A percentile compares a stretch with the other conserved stretches of the same genome.
phyloP scores from a whole-genome alignment of 2,113 vertebrate genomes.

The Osmerus eperlanus region DNA sequence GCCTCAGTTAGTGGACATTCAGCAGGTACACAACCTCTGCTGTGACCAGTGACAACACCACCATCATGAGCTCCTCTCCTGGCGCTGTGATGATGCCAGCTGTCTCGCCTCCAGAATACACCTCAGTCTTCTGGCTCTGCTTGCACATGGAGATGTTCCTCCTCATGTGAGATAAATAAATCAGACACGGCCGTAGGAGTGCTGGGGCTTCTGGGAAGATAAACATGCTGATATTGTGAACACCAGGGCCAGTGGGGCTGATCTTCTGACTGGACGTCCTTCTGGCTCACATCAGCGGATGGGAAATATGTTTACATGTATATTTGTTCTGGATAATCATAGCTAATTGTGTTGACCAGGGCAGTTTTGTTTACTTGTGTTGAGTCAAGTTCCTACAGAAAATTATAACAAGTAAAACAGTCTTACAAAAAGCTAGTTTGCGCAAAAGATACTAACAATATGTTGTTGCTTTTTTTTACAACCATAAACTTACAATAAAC shows the following conservation, averaged over 20 bases:
- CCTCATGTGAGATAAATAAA: constrained; percentile 33
- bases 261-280: neutral
- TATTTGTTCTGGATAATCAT: constrained; percentile 31
- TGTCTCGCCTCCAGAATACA: neutral
- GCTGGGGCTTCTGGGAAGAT: constrained; percentile 20
- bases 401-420: constrained; percentile 37
- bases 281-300: constrained; percentile 18
- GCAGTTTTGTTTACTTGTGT: constrained; percentile 29
- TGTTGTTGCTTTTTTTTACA: neutral
- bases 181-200: neutral
- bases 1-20: no score
- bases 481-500: no score
- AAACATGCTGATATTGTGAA: constrained; percentile 32
- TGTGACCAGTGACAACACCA: no score
- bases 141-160: neutral
- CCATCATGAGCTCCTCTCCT: no score
- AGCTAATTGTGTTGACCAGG: constrained; percentile 12
- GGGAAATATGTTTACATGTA: constrained; percentile 37
- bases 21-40: no score
- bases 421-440: constrained; percentile 32
- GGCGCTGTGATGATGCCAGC: neutral
- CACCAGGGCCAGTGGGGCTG: constrained; percentile 14
- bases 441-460: neutral
- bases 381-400: neutral
- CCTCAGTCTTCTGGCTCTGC: neutral